Conservation (phyloP, 2,113 vertebrate genomes). For the Tenebrosternarchus preto region DNA sequence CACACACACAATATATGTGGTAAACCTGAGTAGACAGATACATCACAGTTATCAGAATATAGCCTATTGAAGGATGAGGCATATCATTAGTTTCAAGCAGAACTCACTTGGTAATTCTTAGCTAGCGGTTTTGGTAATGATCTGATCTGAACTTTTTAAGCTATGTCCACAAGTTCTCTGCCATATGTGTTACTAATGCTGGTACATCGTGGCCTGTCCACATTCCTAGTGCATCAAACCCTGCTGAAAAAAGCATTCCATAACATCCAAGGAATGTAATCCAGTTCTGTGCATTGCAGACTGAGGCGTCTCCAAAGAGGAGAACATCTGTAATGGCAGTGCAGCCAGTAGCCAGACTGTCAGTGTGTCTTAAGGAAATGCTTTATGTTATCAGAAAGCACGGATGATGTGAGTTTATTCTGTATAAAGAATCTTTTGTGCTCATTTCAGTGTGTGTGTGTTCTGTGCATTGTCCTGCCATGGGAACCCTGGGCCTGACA, state of each 20-base stretch:
- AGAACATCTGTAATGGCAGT: background rate
- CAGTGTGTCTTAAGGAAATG: background rate
- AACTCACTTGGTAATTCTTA: background rate
- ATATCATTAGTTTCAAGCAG: background rate
- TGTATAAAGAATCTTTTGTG: conserved; percentile 4
- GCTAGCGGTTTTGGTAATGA: background rate
- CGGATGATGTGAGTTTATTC: background rate
- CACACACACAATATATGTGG: too few relatives aligned
- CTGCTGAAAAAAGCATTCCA: background rate
- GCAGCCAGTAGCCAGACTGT: too few relatives aligned
- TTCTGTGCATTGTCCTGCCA: background rate
- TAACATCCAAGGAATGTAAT: too few relatives aligned
- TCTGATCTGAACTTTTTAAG: background rate
- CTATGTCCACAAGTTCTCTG: too few relatives aligned
- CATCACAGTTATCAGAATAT: background rate
- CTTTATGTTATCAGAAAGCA: background rate
- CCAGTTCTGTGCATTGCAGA: background rate
- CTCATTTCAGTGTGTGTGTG: conserved; percentile 3
- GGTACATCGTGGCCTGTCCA: background rate
- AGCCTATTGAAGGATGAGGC: background rate
- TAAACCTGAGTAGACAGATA: background rate
- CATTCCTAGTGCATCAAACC: background rate
- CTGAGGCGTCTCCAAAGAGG: background rate
- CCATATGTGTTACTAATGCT: too few relatives aligned
- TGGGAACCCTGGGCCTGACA: conserved; percentile 35